A percentile compares a stretch with the other conserved stretches of the same genome.
These are phyloP conservation scores for Halisarca cf. caerulea DNA, from an alignment of 37 sponge, comb jelly and placozoan genomes.

Conservation along the genomic window DNA sequence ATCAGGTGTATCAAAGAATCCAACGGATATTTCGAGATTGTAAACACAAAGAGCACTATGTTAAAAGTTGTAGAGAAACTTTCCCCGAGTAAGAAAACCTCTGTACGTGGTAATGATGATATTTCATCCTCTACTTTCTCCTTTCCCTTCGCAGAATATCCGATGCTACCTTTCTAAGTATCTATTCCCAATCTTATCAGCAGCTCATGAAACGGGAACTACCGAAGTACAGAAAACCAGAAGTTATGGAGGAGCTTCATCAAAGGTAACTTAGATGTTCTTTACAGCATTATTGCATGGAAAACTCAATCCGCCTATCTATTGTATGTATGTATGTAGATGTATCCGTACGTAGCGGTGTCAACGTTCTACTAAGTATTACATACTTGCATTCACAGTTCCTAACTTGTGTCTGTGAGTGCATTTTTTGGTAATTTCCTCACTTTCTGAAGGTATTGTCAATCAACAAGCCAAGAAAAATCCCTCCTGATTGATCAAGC, in stretches of 20 bases:
- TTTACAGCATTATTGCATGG: background rate
- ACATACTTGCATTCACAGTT: no score
- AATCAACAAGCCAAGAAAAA: no score
- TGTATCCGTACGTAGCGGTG: no score
- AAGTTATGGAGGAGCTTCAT: constrained; percentile 48
- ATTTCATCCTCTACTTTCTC: background rate
- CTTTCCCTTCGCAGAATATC: constrained; percentile 35
- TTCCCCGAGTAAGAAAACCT: background rate
- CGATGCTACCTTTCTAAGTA: constrained; percentile 51
- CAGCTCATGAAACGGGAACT: constrained; percentile 44
- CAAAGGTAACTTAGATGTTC: constrained; percentile 32
- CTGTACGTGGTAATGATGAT: background rate
- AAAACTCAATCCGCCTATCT: no score
- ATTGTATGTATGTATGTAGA: no score
- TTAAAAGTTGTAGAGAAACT: background rate
- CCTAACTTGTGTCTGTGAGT: no score
- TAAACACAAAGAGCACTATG: background rate
- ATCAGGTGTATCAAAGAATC: no score
- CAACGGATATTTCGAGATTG: no score
- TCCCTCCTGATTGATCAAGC: no score
- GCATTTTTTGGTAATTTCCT: no score
- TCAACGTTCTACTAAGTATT: no score
- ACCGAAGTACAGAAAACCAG: constrained; percentile 40
- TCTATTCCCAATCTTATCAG: constrained; percentile 66
- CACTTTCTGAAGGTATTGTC: no score